phyloP scores from a whole-genome alignment of 2,888 invertebrate species.

The Zonitis immaculata region DNA sequence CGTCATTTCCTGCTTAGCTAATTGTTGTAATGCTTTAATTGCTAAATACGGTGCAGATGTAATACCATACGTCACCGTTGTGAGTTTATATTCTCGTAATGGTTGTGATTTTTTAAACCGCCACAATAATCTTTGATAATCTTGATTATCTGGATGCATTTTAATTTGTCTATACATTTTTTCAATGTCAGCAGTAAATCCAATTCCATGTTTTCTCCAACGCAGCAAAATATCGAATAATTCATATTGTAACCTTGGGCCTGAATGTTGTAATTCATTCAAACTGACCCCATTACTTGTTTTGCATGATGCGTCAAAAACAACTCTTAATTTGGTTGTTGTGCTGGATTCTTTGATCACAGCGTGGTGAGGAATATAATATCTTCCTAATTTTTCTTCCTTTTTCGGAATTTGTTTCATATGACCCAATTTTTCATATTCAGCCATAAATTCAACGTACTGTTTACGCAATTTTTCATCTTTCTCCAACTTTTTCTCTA shows the following conservation, averaged over 20 bases:
- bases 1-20: slow-evolving; percentile 18
- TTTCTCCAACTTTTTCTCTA: slow-evolving; percentile 11
- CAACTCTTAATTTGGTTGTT: slow-evolving; percentile 18
- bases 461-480: slow-evolving; percentile 4
- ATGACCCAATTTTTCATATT: slow-evolving; percentile 16
- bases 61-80: slow-evolving; percentile 26
- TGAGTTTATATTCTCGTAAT: slow-evolving; percentile 17
- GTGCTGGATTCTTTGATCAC: slow-evolving; percentile 12
- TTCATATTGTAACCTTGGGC: slow-evolving; percentile 24
- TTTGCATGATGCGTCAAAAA: slow-evolving; percentile 23
- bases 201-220: slow-evolving; percentile 24
- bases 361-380: slow-evolving; percentile 24
- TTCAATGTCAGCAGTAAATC: slow-evolving; percentile 25
- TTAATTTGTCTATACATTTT: slow-evolving; percentile 29
- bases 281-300: slow-evolving; percentile 11
- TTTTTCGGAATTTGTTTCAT: slow-evolving; percentile 8
- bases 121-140: slow-evolving; percentile 26
- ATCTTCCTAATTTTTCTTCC: background rate
- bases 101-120: slow-evolving; percentile 6
- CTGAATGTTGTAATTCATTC: slow-evolving; percentile 15
- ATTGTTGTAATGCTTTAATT: slow-evolving; percentile 13
- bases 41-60: slow-evolving; percentile 22
- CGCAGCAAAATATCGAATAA: slow-evolving; percentile 25
- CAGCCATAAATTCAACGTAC: slow-evolving; percentile 17
- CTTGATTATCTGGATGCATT: slow-evolving; percentile 14